Conservation (phyloP, 1,140 invertebrate species). For the Paraescarpia echinospica region DNA sequence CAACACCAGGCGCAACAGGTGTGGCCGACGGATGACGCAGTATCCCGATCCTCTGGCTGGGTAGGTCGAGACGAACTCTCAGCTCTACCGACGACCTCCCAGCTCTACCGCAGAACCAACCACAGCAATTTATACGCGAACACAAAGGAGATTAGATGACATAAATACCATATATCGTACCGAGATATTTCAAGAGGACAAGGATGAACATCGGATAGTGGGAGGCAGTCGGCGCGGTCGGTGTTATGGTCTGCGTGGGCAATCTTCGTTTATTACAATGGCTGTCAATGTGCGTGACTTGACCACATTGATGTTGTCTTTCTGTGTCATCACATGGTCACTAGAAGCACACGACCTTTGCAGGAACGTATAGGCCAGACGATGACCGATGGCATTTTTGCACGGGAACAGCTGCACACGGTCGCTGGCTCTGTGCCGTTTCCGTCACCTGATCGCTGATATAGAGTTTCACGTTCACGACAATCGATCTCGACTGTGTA, state of each 20-base stretch:
- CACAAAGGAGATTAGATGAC: background rate
- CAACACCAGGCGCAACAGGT: background rate
- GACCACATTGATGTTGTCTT: background rate
- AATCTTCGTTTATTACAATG: background rate
- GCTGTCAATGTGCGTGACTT: background rate
- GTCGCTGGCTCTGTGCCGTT: background rate
- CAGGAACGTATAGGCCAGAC: background rate
- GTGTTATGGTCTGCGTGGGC: background rate
- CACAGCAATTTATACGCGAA: background rate
- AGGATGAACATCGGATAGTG: no score
- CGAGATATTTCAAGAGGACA: no score
- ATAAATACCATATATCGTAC: no score
- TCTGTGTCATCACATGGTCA: background rate
- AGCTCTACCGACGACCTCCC: no score
- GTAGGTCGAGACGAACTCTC: background rate
- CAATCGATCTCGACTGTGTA: background rate
- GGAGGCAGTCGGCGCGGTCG: background rate
- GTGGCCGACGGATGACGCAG: background rate
- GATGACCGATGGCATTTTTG: background rate
- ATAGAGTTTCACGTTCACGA: background rate
- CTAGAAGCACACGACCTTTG: background rate
- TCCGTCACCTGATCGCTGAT: background rate
- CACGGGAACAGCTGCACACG: background rate
- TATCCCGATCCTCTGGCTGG: background rate
- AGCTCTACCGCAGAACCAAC: background rate